Evolutionary conservation across 2,888 invertebrate species (phyloP).

Genomic region (Caenorhabditis wallacei): DNA sequence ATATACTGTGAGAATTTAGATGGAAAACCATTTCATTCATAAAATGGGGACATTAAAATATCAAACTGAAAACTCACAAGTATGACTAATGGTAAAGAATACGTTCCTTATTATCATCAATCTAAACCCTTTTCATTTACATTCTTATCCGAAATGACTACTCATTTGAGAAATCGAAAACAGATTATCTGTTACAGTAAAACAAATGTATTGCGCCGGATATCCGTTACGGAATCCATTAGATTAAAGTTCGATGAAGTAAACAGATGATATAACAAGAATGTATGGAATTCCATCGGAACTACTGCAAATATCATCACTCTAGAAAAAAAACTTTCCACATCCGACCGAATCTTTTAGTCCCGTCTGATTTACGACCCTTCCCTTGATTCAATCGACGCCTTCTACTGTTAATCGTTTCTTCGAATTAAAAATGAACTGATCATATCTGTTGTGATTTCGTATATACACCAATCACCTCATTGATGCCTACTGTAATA

Average conservation of each 20-base stretch:
- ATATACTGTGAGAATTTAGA: constrained; percentile 10
- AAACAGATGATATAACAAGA: background rate
- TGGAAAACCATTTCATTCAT: constrained; percentile 13
- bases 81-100: no score
- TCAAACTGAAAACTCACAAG: no score
- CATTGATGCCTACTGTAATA: constrained; percentile 4
- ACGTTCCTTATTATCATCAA: no score
- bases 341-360: constrained; percentile 2
- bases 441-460: background rate
- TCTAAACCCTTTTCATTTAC: no score
- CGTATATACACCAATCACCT: background rate
- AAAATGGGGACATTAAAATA: no score
- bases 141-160: no score
- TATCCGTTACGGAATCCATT: background rate
- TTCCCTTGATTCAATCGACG: background rate
- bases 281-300: background rate
- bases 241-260: no score
- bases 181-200: no score
- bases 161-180: no score
- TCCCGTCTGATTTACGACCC: constrained; percentile 49
- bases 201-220: no score
- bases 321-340: constrained; percentile 1
- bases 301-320: background rate
- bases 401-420: constrained; percentile 10
- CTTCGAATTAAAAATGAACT: background rate